Evolutionary conservation across 2,797 vertebrate species (phyloP).

Genomic region (Loriculus beryllinus): DNA sequence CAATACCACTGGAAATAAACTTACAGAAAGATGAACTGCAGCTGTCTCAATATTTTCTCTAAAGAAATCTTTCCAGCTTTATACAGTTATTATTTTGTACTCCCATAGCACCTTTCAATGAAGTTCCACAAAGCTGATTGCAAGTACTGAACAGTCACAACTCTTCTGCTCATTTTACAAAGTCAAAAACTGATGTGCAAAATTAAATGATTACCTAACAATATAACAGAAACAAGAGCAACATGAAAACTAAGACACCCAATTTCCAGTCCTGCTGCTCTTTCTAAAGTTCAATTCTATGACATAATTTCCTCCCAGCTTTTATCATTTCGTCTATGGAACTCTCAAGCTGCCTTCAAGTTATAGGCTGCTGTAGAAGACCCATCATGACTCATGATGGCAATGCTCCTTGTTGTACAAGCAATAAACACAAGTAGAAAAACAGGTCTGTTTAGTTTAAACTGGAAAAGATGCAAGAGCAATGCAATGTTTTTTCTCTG

Average conservation of each 20-base stretch:
- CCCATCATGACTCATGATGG: neutral
- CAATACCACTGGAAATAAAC: neutral
- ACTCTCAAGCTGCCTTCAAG: neutral
- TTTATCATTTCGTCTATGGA: neutral
- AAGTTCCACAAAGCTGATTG: neutral
- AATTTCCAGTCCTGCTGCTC: neutral
- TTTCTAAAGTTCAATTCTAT: neutral
- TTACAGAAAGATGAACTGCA: neutral
- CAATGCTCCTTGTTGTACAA: neutral
- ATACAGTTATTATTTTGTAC: neutral
- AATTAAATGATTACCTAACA: neutral
- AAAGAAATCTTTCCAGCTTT: neutral
- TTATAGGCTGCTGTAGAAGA: neutral
- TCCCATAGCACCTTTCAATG: neutral
- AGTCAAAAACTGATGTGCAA: neutral
- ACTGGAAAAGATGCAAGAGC: neutral
- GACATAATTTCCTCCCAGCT: neutral
- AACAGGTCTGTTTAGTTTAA: neutral
- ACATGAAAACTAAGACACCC: rapidly evolving
- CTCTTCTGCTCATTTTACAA: neutral
- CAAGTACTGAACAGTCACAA: neutral
- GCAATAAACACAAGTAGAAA: neutral
- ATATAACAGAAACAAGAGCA: neutral
- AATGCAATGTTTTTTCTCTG: neutral
- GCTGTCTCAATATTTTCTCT: neutral